Conservation (phyloP, 2,797 vertebrate genomes). For the Tauraco hartlaubi region DNA sequence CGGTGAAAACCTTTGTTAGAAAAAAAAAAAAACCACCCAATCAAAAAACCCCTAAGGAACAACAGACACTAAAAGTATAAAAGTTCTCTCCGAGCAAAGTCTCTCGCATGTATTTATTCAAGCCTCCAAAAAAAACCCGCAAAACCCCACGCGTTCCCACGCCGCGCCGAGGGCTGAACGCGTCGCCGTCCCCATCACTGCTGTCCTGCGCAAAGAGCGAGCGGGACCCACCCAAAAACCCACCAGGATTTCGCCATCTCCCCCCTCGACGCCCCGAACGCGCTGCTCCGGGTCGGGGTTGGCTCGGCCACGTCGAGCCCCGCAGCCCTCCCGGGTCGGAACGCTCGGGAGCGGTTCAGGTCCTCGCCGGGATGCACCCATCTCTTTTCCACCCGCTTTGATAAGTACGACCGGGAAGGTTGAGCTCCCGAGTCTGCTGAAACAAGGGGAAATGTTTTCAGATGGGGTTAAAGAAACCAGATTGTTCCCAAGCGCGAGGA, state of each 20-base stretch:
- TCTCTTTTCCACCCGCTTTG: not conserved
- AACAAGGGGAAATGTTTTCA: slow-evolving; percentile 66
- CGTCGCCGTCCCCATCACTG: not conserved
- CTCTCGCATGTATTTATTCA: not conserved
- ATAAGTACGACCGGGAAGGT: not conserved
- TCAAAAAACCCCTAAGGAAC: not conserved
- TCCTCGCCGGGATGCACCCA: not conserved
- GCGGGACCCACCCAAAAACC: too few relatives aligned
- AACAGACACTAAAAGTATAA: slow-evolving; percentile 14
- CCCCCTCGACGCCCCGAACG: too few relatives aligned
- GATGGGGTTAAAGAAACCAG: slow-evolving; percentile 65
- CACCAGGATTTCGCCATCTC: too few relatives aligned
- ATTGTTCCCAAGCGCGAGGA: slow-evolving; percentile 65
- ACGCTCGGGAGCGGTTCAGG: not conserved
- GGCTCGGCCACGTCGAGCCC: too few relatives aligned
- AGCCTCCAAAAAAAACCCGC: not conserved
- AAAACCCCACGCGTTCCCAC: not conserved
- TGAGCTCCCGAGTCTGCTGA: slow-evolving; percentile 51
- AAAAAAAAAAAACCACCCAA: not conserved
- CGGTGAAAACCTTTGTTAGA: slow-evolving; percentile 55
- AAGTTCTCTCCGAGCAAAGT: not conserved
- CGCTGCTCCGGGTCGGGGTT: too few relatives aligned
- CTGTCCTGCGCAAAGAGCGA: too few relatives aligned
- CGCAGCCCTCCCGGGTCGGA: too few relatives aligned
- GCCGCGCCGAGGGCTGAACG: not conserved